Evolutionary conservation across 2,888 invertebrate genomes (phyloP).

Genomic region (Cataglyphis albicans): DNA sequence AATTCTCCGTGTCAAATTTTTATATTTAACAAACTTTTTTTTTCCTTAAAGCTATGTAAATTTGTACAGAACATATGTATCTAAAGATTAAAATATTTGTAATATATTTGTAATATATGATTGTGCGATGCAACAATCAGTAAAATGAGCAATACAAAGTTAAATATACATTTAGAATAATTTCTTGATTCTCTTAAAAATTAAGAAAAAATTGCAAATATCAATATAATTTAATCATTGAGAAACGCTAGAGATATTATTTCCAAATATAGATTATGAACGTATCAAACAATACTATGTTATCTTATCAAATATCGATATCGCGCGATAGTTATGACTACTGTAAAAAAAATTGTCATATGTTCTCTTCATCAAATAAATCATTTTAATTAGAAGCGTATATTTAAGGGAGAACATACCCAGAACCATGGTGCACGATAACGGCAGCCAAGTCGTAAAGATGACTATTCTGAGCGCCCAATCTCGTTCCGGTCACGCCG

Average conservation of each 20-base stretch:
- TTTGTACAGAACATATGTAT: not conserved
- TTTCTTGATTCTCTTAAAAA: not conserved
- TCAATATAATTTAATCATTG: not conserved
- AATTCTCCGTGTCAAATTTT: not conserved
- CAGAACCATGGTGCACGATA: slow-evolving; percentile 93
- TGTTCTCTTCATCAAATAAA: not conserved
- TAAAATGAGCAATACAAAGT: not conserved
- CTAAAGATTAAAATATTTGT: not conserved
- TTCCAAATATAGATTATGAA: not conserved
- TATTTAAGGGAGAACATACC: slow-evolving; percentile 86
- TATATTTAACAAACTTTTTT: not conserved
- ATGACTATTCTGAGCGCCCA: slow-evolving; percentile 88
- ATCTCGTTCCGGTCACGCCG: slow-evolving; percentile 89
- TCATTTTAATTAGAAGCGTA: slow-evolving; percentile 13
- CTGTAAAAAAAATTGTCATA: not conserved
- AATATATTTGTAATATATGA: not conserved
- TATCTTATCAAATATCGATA: slow-evolving; percentile 36
- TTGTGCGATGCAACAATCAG: not conserved
- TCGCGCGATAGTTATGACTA: not conserved
- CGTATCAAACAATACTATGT: not conserved
- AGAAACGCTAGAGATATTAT: not conserved
- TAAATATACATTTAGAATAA: not conserved
- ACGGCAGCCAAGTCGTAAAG: slow-evolving; percentile 93
- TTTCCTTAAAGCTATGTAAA: not conserved
- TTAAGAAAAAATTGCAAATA: not conserved